These are phyloP conservation scores for Umimayanthus kanabou DNA, from an alignment of 92 coral and sea anemone species.

Conservation along the genomic window DNA sequence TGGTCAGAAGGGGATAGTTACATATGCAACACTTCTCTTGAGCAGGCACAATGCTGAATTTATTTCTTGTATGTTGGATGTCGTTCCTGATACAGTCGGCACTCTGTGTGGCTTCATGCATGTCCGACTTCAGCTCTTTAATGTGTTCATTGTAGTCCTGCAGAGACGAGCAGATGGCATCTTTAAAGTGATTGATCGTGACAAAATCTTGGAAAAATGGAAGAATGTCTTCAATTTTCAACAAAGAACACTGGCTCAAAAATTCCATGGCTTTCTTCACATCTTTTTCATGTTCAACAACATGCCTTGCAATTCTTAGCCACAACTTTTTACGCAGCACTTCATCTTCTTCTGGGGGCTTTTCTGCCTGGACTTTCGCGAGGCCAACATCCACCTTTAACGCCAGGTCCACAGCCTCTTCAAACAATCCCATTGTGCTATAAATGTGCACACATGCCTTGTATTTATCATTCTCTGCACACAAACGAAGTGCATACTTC, in stretches of 20 bases:
- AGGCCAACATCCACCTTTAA: slow-evolving; percentile 93
- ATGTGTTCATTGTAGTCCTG: slow-evolving; percentile 96
- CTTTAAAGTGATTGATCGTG: slow-evolving; percentile 97
- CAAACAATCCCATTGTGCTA: slow-evolving; percentile 95
- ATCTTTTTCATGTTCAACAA: slow-evolving; percentile 90
- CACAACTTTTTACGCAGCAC: slow-evolving; percentile 94
- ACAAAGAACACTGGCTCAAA: slow-evolving; percentile 83
- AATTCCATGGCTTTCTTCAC: slow-evolving; percentile 99
- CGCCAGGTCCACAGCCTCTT: slow-evolving; percentile 96
- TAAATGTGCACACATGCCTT: slow-evolving; percentile 97
- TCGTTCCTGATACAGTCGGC: slow-evolving; percentile 88
- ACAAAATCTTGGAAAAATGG: slow-evolving; percentile 99
- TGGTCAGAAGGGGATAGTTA: slow-evolving; percentile 86
- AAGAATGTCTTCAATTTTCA: slow-evolving; percentile 95
- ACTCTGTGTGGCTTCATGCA: slow-evolving; percentile 99
- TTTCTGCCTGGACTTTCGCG: slow-evolving; percentile 93
- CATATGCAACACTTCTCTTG: slow-evolving; percentile 90
- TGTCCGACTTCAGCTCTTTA: slow-evolving; percentile 86
- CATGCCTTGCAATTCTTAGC: slow-evolving; percentile 95
- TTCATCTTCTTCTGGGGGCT: slow-evolving; percentile 94
- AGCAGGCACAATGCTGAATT: slow-evolving; percentile 90
- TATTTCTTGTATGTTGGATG: slow-evolving; percentile 94
- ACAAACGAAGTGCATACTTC: slow-evolving; percentile 91
- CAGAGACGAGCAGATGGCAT: slow-evolving; percentile 97
- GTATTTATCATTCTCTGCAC: slow-evolving; percentile 86